A percentile compares a stretch with the other conserved stretches of the same genome.
Evolutionary conservation across 2,888 invertebrate species (phyloP).

Genomic region (Cantharis nigra): DNA sequence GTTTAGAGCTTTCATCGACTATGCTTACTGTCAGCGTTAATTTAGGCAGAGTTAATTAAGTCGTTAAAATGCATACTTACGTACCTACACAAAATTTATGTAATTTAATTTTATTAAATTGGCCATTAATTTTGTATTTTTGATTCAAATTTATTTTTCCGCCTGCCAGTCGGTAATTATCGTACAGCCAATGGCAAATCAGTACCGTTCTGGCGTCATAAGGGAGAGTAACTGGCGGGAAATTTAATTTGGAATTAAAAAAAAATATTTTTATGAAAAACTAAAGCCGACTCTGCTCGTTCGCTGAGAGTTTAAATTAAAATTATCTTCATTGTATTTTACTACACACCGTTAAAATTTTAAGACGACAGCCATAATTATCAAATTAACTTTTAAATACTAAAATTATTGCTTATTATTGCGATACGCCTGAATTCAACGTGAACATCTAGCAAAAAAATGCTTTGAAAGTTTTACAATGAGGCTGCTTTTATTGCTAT

Average conservation of each 20-base stretch:
- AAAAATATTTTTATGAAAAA: too few species aligned
- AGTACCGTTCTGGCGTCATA: too few species aligned
- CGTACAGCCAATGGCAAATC: too few species aligned
- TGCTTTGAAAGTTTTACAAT: background rate
- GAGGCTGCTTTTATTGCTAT: background rate
- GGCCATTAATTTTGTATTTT: too few species aligned
- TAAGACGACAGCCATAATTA: background rate
- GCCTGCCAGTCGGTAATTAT: too few species aligned
- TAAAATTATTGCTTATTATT: background rate
- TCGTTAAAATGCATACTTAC: background rate
- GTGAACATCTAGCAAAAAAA: background rate
- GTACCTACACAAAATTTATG: background rate
- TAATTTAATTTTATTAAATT: background rate
- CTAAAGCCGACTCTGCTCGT: background rate
- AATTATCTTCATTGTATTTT: background rate
- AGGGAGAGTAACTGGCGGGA: too few species aligned
- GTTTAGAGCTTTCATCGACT: background rate
- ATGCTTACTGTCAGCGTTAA: background rate
- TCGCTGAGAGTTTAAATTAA: background rate
- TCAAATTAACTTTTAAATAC: background rate
- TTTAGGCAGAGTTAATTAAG: constrained; percentile 1
- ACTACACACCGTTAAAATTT: background rate
- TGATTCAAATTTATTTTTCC: too few species aligned
- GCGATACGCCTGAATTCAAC: background rate
- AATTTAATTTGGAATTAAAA: too few species aligned